Conservation (phyloP, 2,888 invertebrate species). For the Alloplasta piceator region DNA sequence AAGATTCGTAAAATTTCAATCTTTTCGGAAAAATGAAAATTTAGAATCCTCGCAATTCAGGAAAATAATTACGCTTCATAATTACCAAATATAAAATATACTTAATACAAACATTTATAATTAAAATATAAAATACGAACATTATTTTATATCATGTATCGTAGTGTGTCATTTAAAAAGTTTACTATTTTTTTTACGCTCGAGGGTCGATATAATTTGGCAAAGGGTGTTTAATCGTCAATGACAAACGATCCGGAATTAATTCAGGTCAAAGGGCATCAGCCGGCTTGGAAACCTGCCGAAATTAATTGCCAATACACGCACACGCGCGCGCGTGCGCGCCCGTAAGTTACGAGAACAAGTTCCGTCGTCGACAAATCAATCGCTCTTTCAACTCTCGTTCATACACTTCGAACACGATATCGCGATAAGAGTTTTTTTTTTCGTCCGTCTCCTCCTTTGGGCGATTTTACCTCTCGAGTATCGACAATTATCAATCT, state of each 20-base stretch:
- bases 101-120: too few relatives aligned
- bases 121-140: too few relatives aligned
- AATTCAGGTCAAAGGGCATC: slow-evolving; percentile 80
- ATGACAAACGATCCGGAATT: slow-evolving; percentile 80
- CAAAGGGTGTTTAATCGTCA: slow-evolving; percentile 74
- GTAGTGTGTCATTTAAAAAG: background rate
- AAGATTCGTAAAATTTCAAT: too few relatives aligned
- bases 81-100: too few relatives aligned
- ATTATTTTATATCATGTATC: too few relatives aligned
- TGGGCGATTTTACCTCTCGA: background rate
- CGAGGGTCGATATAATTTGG: slow-evolving; percentile 71
- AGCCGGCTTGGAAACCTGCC: slow-evolving; percentile 79
- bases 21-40: too few relatives aligned
- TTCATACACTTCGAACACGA: slow-evolving; percentile 15
- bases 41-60: too few relatives aligned
- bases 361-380: slow-evolving; percentile 44
- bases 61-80: too few relatives aligned
- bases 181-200: slow-evolving; percentile 17
- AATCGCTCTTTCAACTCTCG: slow-evolving; percentile 51
- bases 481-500: slow-evolving; percentile 1
- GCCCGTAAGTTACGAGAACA: slow-evolving; percentile 20
- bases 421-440: slow-evolving; percentile 17
- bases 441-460: background rate
- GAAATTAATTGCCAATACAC: slow-evolving; percentile 70
- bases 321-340: background rate